Percentiles rank a stretch among this genome's conserved stretches.
These are phyloP conservation scores for Phrynocephalus vlangalii DNA, from an alignment of 2,797 vertebrate species.

Conservation along the genomic window DNA sequence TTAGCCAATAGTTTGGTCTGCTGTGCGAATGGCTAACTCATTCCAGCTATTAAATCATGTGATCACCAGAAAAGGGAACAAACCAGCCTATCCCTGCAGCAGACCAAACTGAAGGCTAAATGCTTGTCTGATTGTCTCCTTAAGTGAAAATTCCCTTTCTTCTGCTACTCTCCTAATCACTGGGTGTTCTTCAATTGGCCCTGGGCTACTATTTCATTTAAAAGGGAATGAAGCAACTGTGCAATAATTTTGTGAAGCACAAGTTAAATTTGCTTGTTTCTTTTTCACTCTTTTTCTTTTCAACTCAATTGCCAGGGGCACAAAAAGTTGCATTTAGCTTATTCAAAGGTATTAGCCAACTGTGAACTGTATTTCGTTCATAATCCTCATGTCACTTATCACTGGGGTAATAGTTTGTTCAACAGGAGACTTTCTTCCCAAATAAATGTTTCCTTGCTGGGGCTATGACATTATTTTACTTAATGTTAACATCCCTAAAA, in stretches of 20 bases:
- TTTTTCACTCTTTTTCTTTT: not conserved
- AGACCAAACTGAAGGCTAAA: no score
- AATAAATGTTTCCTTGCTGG: not conserved
- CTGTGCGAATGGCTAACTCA: no score
- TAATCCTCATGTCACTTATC: not conserved
- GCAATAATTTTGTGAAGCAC: not conserved
- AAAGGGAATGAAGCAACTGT: not conserved
- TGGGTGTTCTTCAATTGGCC: not conserved
- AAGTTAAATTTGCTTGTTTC: not conserved
- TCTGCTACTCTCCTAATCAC: not conserved
- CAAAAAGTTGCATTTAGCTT: not conserved
- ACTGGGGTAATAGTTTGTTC: not conserved
- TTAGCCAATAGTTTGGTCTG: no score
- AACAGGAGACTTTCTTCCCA: not conserved
- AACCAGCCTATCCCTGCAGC: no score
- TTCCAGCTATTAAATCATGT: no score
- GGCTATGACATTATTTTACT: fast-evolving
- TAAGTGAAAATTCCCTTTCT: not conserved
- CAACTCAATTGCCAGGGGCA: not conserved
- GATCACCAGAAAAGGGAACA: no score
- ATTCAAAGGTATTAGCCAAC: not conserved
- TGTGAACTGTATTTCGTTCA: not conserved
- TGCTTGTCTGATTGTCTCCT: no score
- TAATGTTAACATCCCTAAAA: fast-evolving
- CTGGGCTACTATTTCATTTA: not conserved